Evolutionary conservation across 2,888 invertebrate genomes (phyloP).

Genomic region (Cataglyphis altisquamis): DNA sequence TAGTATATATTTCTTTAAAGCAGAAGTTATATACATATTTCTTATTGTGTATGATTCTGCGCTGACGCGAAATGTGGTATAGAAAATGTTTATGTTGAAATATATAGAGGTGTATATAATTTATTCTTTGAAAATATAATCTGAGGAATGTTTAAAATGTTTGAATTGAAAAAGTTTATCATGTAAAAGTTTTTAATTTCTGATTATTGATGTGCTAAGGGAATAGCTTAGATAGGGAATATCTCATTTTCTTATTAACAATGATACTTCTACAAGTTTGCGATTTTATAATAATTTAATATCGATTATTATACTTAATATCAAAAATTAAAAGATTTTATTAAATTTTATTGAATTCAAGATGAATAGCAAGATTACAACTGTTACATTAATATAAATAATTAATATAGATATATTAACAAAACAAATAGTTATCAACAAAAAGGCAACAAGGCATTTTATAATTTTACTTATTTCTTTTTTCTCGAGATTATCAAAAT

Average conservation of each 20-base stretch:
- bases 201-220: background rate
- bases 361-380: background rate
- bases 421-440: slow-evolving; percentile 5
- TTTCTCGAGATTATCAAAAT: background rate
- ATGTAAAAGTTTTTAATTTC: background rate
- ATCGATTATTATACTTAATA: background rate
- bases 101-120: background rate
- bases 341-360: slow-evolving; percentile 4
- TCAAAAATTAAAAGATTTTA: background rate
- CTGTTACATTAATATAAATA: background rate
- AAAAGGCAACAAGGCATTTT: slow-evolving; percentile 2
- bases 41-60: background rate
- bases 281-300: background rate
- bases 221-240: background rate
- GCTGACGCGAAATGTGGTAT: background rate
- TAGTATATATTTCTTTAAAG: background rate
- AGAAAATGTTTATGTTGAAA: background rate
- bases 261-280: background rate
- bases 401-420: background rate
- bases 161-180: background rate
- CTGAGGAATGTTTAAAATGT: background rate
- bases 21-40: background rate
- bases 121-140: background rate
- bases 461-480: background rate
- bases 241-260: background rate